phyloP scores from a whole-genome alignment of 2,888 invertebrate species.

The Eupeodes luniger region DNA sequence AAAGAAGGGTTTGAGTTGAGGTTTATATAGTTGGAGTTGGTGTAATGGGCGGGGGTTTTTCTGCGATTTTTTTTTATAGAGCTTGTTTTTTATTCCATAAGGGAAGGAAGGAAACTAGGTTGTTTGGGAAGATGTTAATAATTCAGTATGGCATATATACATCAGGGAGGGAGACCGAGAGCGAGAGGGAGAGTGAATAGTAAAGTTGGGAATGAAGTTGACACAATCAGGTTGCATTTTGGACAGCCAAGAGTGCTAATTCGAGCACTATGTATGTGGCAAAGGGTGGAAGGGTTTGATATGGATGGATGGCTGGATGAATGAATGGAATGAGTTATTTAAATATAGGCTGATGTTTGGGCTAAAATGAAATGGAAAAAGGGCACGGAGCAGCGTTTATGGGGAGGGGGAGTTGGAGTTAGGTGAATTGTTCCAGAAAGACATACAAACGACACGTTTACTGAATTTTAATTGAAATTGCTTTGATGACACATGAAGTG shows the following conservation, averaged over 20 bases:
- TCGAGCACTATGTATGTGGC: neutral
- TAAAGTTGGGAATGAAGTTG: slow-evolving; percentile 60
- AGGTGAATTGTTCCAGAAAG: neutral
- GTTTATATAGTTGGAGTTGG: neutral
- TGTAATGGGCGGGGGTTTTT: neutral
- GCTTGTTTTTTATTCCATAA: slow-evolving; percentile 16
- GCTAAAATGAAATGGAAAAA: neutral
- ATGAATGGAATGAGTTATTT: slow-evolving; percentile 19
- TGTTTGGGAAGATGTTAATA: slow-evolving; percentile 69
- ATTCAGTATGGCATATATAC: slow-evolving; percentile 46
- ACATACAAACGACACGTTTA: slow-evolving; percentile 20
- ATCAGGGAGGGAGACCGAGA: too few relatives aligned
- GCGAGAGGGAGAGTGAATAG: slow-evolving; percentile 35
- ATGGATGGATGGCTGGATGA: neutral
- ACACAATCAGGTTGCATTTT: slow-evolving; percentile 62
- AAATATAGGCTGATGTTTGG: slow-evolving; percentile 11
- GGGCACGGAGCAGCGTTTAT: neutral
- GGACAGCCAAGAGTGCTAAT: slow-evolving; percentile 59
- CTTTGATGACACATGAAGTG: slow-evolving; percentile 18
- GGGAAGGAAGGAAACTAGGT: slow-evolving; percentile 57
- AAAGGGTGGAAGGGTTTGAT: neutral
- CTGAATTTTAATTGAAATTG: slow-evolving; percentile 47
- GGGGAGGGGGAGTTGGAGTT: too few relatives aligned
- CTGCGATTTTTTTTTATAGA: neutral
- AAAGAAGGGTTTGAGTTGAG: neutral